Evolutionary conservation across 2,113 vertebrate species (phyloP), one percentile per base, ranked within the genome.

Genomic region (Neogobius melanostomus): DNA sequence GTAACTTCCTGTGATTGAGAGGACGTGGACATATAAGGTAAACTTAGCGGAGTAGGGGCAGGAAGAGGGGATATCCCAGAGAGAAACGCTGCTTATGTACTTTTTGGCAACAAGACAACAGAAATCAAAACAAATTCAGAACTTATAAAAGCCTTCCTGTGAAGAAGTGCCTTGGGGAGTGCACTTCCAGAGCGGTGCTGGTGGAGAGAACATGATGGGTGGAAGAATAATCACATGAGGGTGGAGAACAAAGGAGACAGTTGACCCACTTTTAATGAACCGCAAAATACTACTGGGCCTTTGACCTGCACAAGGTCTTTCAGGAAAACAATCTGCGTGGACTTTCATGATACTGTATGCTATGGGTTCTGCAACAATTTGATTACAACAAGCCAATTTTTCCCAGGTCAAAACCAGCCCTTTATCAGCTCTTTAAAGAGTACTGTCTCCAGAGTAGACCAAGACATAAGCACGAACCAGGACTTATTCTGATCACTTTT

Each of bases 21-120:
- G 75, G 52, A n/a, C 36, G 17, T 89, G 90, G 82, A 91, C 92
- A 90, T 93, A 93, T 93, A 93, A 85, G 91, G 92, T 67, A 84
- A 91, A 80, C 28, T 36, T 36, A 36, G 28, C 81, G 9, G 71
- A 66, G 66, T 10, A 46, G 71, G 66, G 67, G 75, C 75, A 74
- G 81, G 86, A 88, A 77, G 75, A 5, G 43, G 77, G 87, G 87
- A 69, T 77, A 86, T 89, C 86, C 89, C 85, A 78, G 54, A 57
- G 79, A 85, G 70, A 56, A 60, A 72, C 63, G 64, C 46, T 1
- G 15, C 47, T 66, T 87, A 85, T 91, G 90, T 91, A 76, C 67
- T 74, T 66, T 81, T 82, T 81, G 79, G 78, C 76, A 71, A 76
- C 63, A 66, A 83, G 7, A 12, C 52, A 69, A 15, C 36, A 3